Evolutionary conservation across 2,888 invertebrate species (phyloP), one percentile per base, ranked within the genome.

Genomic region (Polydrusus tereticollis): DNA sequence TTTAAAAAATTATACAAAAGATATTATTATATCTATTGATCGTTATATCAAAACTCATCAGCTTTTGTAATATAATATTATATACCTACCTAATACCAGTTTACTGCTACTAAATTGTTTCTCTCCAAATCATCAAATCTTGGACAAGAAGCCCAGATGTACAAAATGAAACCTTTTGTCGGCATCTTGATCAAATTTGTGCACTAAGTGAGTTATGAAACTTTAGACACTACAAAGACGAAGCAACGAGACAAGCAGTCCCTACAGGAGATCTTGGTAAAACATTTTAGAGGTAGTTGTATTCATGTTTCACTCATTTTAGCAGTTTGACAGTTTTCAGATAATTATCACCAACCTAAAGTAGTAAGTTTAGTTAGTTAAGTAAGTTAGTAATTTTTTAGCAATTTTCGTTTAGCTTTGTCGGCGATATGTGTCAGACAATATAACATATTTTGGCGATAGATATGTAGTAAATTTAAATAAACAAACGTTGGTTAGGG

Each of bases 141-240:
- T 63, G 50, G 29, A 55, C 52, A 18, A 33, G 36, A 21, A 63
- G 43, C 26, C 63, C 33, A 63, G 47, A 63, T 58, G 29, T 63
- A 47, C 63, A 21, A 47, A 47, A 63, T 29, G 45, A 63, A 29
- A 33, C 33, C 63, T 63, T 47, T 63, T 63, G 63, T 63, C 63
- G 63, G 50, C 36, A 63, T 63, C 63, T 63, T 63, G 63, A 63
- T 63, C 50, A 26, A 63, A 63, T 63, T 63, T 63, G 26, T 29
- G 18, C 33, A 8, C n/a, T 63, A 63, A 63, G 16, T 63, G 33
- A 63, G 47, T 63, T 63, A 63, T 18, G 47, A 47, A 63, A 63
- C 63, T 63, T 50, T 50, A 14, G 47, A 47, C 26, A 45, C 36
- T 55, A 47, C 63, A 63, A 63, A 63, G 63, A 63, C 50, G 63